Evolutionary conservation across 2,113 vertebrate genomes (phyloP), one percentile per base, ranked within the genome.

Genomic region (Phocoena phocoena): DNA sequence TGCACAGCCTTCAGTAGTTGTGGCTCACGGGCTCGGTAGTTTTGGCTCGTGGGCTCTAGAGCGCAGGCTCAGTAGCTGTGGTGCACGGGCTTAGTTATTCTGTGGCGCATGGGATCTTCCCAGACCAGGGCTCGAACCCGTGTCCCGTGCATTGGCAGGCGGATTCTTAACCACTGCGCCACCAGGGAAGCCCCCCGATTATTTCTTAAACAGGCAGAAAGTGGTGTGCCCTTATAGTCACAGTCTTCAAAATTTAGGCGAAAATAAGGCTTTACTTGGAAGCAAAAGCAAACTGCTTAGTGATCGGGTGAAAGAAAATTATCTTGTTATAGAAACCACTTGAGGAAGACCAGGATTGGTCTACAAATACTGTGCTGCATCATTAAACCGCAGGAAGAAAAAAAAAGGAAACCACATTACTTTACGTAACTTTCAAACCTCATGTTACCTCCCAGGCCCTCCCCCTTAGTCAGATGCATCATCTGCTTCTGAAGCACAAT

Each of bases 341-440:
- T 95, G 77, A 96, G 92, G 93, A 87, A 90, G 92, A 87, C 31
- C 60, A 94, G 92, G 87, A 81, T 21, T 74, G 79, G 74, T 92
- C 53, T 84, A 41, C 73, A 93, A 97, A 94, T 65, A 84, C 33
- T 44, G 55, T 20, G 41, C 93, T 65, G 15, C 68, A 65, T 65
- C 70, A 77, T 89, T 65, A 31, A 85, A 93, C 96, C 96, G 0
- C 93, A 97, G 87, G 63, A 87, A 62, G 63, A 33, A 55, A 70
- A 63, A 65, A 79, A 88, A 74, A 97, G 94, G 47, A 97, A 97
- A 89, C 94, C 94, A 68, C 95, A 84, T 53, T 20, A 58, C 92
- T 96, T 97, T 96, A 92, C 60, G 31, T 90, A 97, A 98, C 96
- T 88, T 93, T 55, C 62, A 63, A 83, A 93, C 97, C 96, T 97